Evolutionary conservation across 2,888 invertebrate genomes (phyloP).

Genomic region (Linnaemya tessellans): DNA sequence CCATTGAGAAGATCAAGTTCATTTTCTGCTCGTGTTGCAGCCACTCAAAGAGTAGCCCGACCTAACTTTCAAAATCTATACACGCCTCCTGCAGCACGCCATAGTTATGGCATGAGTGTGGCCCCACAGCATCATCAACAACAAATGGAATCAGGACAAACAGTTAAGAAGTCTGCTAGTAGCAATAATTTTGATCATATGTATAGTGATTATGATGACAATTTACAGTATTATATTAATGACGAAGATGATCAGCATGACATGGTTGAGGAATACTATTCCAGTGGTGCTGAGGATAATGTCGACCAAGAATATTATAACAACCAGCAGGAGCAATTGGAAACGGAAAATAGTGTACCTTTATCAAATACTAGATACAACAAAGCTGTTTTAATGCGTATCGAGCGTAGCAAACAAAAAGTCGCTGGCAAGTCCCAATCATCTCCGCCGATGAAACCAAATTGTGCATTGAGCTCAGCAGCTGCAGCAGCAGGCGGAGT

Average conservation of each 20-base stretch:
- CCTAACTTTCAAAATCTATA: constrained; percentile 80
- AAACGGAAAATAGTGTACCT: constrained; percentile 77
- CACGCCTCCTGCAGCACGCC: constrained; percentile 81
- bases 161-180: constrained; percentile 83
- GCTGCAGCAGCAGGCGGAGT: constrained; percentile 78
- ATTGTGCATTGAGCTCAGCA: constrained; percentile 51
- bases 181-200: constrained; percentile 82
- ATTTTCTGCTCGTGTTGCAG: constrained; percentile 84
- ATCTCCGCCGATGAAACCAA: constrained; percentile 60
- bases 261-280: constrained; percentile 80
- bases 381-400: constrained; percentile 88
- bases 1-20: constrained; percentile 88
- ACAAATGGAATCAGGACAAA: constrained; percentile 68
- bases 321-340: constrained; percentile 47
- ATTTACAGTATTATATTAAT: constrained; percentile 83
- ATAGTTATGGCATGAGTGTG: constrained; percentile 74
- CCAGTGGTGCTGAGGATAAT: constrained; percentile 79
- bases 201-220: constrained; percentile 82
- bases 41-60: constrained; percentile 73
- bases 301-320: constrained; percentile 74
- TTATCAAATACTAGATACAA: constrained; percentile 87
- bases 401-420: constrained; percentile 83
- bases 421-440: constrained; percentile 76
- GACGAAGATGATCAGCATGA: constrained; percentile 82
- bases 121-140: constrained; percentile 59